Conservation (phyloP, 2,888 invertebrate genomes). For the Bhutanitis thaidina region DNA sequence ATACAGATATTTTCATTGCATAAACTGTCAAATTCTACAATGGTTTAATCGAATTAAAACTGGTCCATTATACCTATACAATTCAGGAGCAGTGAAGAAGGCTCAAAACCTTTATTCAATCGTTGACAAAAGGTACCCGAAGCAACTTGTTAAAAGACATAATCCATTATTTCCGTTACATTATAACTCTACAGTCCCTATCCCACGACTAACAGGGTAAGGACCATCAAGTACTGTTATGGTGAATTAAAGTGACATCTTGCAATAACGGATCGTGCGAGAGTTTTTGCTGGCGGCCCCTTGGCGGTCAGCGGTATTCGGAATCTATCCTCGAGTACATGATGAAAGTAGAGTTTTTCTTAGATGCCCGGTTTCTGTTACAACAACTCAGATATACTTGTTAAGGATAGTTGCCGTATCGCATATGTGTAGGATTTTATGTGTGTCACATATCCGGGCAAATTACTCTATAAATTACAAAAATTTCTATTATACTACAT, state of each 20-base stretch:
- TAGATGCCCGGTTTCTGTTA: conserved; percentile 11
- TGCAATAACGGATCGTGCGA: conserved; percentile 40
- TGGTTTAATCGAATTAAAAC: neutral
- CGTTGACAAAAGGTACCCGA: conserved; percentile 5
- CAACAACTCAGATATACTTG: conserved; percentile 10
- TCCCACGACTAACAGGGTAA: conserved; percentile 22
- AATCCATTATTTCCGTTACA: conserved; percentile 13
- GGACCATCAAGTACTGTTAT: conserved; percentile 60
- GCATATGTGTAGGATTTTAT: conserved; percentile 4
- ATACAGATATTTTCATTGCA: no score
- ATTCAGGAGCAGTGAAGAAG: conserved; percentile 8
- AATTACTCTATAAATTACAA: no score
- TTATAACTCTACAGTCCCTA: conserved; percentile 19
- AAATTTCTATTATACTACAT: no score
- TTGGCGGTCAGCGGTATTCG: conserved; percentile 18
- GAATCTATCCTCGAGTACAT: conserved; percentile 21
- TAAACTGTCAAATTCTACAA: no score
- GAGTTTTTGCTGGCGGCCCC: conserved; percentile 27
- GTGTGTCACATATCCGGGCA: neutral
- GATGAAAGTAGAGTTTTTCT: conserved; percentile 16
- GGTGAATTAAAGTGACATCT: conserved; percentile 62
- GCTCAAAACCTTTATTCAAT: conserved; percentile 8
- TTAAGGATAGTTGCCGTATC: conserved; percentile 8
- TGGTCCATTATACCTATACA: neutral
- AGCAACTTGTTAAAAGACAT: conserved; percentile 1